phyloP scores from a whole-genome alignment of 2,888 invertebrate genomes.

The Mythimna ferrago region DNA sequence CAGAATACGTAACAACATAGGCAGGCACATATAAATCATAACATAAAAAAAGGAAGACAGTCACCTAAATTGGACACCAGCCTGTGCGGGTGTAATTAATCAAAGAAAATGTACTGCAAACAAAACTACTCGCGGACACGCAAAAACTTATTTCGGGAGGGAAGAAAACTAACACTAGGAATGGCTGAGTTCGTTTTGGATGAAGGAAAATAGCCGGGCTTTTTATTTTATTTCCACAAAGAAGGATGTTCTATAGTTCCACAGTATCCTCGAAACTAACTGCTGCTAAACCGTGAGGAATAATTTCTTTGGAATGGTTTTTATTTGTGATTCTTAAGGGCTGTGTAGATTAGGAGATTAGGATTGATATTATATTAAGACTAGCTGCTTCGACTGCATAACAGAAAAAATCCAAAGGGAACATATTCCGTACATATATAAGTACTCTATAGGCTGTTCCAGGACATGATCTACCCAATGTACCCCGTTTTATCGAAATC shows the following conservation, averaged over 20 bases:
- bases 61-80: slow-evolving; percentile 58
- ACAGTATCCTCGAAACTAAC: slow-evolving; percentile 18
- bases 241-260: slow-evolving; percentile 20
- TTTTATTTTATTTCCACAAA: slow-evolving; percentile 54
- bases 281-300: slow-evolving; percentile 18
- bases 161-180: slow-evolving; percentile 63
- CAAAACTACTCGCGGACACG: slow-evolving; percentile 64
- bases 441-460: no score
- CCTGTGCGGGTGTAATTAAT: slow-evolving; percentile 64
- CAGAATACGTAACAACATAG: slow-evolving; percentile 5
- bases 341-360: no score
- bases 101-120: slow-evolving; percentile 67
- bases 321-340: no score
- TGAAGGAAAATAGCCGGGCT: slow-evolving; percentile 43
- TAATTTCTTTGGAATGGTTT: slow-evolving; percentile 4
- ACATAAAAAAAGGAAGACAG: slow-evolving; percentile 53
- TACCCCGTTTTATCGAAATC: no score
- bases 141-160: slow-evolving; percentile 67
- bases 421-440: no score
- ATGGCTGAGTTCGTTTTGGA: slow-evolving; percentile 52
- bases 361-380: no score
- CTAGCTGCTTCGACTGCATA: no score
- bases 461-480: no score
- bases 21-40: slow-evolving; percentile 33
- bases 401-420: no score